Conservation (phyloP, 2,888 invertebrate species). For the Tetanocera ferruginea region DNA sequence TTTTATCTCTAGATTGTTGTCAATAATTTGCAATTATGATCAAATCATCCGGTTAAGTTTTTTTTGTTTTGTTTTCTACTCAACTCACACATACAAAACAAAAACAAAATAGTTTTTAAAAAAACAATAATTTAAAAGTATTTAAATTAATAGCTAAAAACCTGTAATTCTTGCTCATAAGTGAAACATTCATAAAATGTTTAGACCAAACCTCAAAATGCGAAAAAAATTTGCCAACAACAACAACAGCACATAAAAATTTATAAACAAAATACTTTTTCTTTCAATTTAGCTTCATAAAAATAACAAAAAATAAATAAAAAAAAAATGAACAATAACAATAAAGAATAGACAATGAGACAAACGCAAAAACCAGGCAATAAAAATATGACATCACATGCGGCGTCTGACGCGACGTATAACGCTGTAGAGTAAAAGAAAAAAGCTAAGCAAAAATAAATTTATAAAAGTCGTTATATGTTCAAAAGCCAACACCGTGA, state of each 20-base stretch:
- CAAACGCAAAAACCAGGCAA: neutral
- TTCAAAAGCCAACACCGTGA: neutral
- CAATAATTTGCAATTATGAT: too few relatives aligned
- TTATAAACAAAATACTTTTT: conserved; percentile 17
- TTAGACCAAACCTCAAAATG: neutral
- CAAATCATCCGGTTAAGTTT: too few relatives aligned
- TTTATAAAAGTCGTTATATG: neutral
- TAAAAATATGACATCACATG: conserved; percentile 27
- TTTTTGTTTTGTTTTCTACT: too few relatives aligned
- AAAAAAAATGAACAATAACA: neutral
- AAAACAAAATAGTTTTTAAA: too few relatives aligned
- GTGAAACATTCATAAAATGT: neutral
- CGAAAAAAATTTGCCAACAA: neutral
- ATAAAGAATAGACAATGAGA: neutral
- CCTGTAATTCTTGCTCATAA: neutral
- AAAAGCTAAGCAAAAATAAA: neutral
- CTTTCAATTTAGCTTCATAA: neutral
- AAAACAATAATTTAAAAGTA: neutral
- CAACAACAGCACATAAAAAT: neutral
- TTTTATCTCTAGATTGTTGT: too few relatives aligned
- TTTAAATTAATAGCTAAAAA: neutral
- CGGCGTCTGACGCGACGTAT: neutral
- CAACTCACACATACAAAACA: too few relatives aligned
- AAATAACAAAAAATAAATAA: neutral
- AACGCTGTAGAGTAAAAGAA: neutral